These are phyloP conservation scores for Vultur gryphus DNA, from an alignment of 2,797 vertebrate species.

Conservation along the genomic window DNA sequence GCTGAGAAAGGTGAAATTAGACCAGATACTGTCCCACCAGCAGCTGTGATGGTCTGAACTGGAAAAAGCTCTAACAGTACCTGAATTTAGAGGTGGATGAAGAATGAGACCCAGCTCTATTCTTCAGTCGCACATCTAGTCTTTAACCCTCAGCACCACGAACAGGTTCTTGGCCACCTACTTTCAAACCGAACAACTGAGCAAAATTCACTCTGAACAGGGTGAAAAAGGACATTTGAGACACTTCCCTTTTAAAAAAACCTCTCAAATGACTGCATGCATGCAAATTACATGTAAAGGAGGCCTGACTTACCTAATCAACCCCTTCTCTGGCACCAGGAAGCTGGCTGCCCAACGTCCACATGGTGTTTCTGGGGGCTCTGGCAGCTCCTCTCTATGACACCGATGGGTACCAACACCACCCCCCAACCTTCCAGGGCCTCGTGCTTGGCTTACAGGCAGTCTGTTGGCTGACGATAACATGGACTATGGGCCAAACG, in stretches of 20 bases:
- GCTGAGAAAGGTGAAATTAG: background rate
- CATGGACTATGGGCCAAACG: background rate
- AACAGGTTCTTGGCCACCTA: background rate
- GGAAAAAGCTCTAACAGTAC: background rate
- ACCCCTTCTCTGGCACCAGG: background rate
- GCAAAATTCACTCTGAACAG: background rate
- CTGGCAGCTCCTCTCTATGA: background rate
- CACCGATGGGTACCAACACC: background rate
- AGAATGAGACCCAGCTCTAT: background rate
- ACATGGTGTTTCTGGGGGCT: background rate
- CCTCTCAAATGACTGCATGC: background rate
- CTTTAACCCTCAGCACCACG: background rate
- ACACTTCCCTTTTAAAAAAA: background rate
- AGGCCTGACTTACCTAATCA: background rate
- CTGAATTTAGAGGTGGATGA: background rate
- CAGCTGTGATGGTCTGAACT: background rate
- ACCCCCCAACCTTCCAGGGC: background rate
- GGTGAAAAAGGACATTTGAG: background rate
- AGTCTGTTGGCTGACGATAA: background rate
- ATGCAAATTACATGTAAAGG: background rate
- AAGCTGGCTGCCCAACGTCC: accelerated
- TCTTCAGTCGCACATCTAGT: background rate
- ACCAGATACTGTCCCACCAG: background rate
- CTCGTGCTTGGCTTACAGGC: background rate
- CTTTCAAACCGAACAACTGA: background rate